phyloP scores from a whole-genome alignment of 2,113 vertebrate species.

The Channa maculata region DNA sequence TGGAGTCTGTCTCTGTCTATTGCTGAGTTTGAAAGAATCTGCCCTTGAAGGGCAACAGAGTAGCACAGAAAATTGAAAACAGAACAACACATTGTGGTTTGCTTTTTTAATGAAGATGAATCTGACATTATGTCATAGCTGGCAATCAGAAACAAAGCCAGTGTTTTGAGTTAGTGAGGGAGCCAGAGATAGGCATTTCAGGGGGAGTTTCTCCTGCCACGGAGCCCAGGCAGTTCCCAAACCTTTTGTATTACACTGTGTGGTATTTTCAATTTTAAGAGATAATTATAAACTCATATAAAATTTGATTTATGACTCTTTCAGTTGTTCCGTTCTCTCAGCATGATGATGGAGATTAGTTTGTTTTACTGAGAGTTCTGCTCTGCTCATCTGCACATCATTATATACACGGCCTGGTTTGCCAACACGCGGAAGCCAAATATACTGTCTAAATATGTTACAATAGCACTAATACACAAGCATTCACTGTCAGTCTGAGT shows the following conservation, averaged over 20 bases:
- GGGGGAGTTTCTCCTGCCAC: slow-evolving; percentile 57
- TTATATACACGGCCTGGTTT: slow-evolving; percentile 14
- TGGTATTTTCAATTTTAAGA: slow-evolving; percentile 17
- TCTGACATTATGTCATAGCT: slow-evolving; percentile 62
- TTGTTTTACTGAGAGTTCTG: slow-evolving; percentile 10
- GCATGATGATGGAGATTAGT: slow-evolving; percentile 11
- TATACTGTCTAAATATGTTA: slow-evolving; percentile 31
- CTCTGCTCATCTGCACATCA: slow-evolving; percentile 41
- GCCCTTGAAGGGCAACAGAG: slow-evolving; percentile 10
- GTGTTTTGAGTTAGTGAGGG: slow-evolving; percentile 66
- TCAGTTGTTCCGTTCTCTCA: slow-evolving; percentile 39
- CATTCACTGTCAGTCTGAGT: slow-evolving; percentile 30
- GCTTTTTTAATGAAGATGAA: slow-evolving; percentile 60
- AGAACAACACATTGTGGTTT: slow-evolving; percentile 53
- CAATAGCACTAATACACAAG: slow-evolving; percentile 6
- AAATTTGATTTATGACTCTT: slow-evolving; percentile 55
- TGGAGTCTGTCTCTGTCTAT: slow-evolving; percentile 3
- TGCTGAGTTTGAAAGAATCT: slow-evolving; percentile 38
- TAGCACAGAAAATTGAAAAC: slow-evolving; percentile 49
- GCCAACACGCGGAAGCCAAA: not conserved
- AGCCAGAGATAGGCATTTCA: slow-evolving; percentile 60
- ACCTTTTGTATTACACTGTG: slow-evolving; percentile 29
- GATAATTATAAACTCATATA: slow-evolving; percentile 39
- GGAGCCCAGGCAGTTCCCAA: slow-evolving; percentile 43
- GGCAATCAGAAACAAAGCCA: slow-evolving; percentile 55